These are phyloP conservation scores for Drosophila neocordata DNA, from an alignment of 1,140 invertebrate species.

Conservation along the genomic window DNA sequence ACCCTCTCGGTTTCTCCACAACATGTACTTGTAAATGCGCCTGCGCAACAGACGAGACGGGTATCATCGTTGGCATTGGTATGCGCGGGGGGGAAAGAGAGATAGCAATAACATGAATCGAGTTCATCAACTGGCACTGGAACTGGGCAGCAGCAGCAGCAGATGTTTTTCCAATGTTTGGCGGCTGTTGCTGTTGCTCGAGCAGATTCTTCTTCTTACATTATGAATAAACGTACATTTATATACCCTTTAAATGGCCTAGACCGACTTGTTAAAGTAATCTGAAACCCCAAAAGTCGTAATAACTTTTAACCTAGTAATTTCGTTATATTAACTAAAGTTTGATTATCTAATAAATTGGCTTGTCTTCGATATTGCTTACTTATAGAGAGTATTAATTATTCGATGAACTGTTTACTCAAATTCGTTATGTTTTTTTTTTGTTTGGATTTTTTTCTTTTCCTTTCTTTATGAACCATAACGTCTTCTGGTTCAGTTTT, in stretches of 20 bases:
- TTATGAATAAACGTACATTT: slow-evolving; percentile 6
- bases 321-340: too few relatives aligned
- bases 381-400: not conserved
- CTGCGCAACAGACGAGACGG: slow-evolving; percentile 72
- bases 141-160: too few relatives aligned
- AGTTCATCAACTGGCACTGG: slow-evolving; percentile 74
- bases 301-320: too few relatives aligned
- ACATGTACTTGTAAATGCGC: slow-evolving; percentile 59
- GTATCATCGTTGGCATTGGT: slow-evolving; percentile 6
- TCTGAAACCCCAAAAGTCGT: too few relatives aligned
- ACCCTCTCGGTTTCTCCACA: not conserved
- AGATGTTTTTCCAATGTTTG: slow-evolving; percentile 78
- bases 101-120: slow-evolving; percentile 52
- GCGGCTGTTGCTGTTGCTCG: slow-evolving; percentile 73
- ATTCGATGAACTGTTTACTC: not conserved
- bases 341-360: too few relatives aligned
- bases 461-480: slow-evolving; percentile 78
- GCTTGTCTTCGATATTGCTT: too few relatives aligned
- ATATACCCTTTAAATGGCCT: slow-evolving; percentile 16
- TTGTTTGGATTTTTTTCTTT: slow-evolving; percentile 19
- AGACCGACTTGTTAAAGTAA: slow-evolving; percentile 1
- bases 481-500: slow-evolving; percentile 48
- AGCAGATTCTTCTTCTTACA: slow-evolving; percentile 16
- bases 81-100: slow-evolving; percentile 5
- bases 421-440: not conserved